phyloP scores from a whole-genome alignment of 2,113 vertebrate species.

The Siniperca chuatsi region DNA sequence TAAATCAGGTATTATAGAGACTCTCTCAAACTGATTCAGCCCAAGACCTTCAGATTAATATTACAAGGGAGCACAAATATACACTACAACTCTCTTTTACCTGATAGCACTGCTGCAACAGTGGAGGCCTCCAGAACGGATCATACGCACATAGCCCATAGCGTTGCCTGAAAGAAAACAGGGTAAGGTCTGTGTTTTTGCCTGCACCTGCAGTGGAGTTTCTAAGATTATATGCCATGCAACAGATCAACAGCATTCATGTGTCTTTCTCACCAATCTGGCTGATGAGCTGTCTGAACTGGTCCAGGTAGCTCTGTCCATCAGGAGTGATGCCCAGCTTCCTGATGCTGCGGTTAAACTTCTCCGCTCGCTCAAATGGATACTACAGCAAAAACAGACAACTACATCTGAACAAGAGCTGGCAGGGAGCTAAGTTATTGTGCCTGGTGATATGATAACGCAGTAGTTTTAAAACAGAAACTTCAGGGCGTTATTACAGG shows the following conservation, averaged over 20 bases:
- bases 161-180: conserved; percentile 89
- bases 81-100: conserved; percentile 74
- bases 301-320: conserved; percentile 98
- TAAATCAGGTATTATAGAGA: not conserved
- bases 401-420: not conserved
- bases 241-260: not conserved
- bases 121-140: conserved; percentile 97
- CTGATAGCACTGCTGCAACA: conserved; percentile 99
- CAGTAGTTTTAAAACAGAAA: not conserved
- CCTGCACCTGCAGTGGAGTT: not conserved
- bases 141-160: conserved; percentile 99
- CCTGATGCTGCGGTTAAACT: conserved; percentile 98
- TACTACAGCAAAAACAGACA: conserved; percentile 85
- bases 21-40: not conserved
- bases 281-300: conserved; percentile 98
- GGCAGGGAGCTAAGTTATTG: not conserved
- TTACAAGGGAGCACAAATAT: not conserved
- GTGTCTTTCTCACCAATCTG: conserved; percentile 90
- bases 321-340: conserved; percentile 97
- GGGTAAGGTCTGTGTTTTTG: not conserved
- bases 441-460: not conserved
- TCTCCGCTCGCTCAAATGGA: conserved; percentile 98
- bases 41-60: not conserved
- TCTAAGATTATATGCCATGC: not conserved
- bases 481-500: not conserved